Evolutionary conservation across 2,797 vertebrate species (phyloP), one percentile per base, ranked within the genome.

Genomic region (Cossypha polioptera): DNA sequence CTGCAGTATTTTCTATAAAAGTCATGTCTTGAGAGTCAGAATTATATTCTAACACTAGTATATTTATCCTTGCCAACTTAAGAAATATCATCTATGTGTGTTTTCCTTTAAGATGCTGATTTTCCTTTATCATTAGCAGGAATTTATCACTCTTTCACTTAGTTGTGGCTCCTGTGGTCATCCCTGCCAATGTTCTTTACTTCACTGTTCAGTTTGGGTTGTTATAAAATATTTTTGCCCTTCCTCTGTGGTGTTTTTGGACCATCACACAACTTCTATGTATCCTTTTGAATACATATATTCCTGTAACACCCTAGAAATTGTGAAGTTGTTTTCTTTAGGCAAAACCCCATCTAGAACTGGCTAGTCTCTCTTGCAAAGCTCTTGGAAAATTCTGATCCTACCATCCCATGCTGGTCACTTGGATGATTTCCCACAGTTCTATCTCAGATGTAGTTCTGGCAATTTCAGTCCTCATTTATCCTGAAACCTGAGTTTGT

Each of bases 61-160:
- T 50, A 48, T 65, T 91, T 83, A 29, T 71, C 61, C 57, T 61
- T 71, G 75, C 20, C 57, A 90, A 47, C 69, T 71, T 77, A 92
- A 96, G 54, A 69, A 90, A 77, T 43, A 61, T 33, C 26, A 74
- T 74, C 61, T 63, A 13, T 65, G 29, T 67, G 53, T 92, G 29
- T 45, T 96, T 95, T 88, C 50, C 31, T 65, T 80, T 57, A 54
- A 74, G 45, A 50, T 77, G n/a, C n/a, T 65, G 61, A 91, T 86
- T 94, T 92, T 88, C 68, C 38, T 92, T 89, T 83, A 80, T 91
- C 51, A 55, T 79, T 94, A 90, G 8, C 38, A 40, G 50, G 29
- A 86, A 31, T 93, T 94, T 92, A 86, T 86, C 67, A 59, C 50
- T 67, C 50, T 86, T 59, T 69, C 58, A 75, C 26, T 71, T 90